Evolutionary conservation across 2,797 vertebrate genomes (phyloP).

Genomic region (Setipinna tenuifilis): DNA sequence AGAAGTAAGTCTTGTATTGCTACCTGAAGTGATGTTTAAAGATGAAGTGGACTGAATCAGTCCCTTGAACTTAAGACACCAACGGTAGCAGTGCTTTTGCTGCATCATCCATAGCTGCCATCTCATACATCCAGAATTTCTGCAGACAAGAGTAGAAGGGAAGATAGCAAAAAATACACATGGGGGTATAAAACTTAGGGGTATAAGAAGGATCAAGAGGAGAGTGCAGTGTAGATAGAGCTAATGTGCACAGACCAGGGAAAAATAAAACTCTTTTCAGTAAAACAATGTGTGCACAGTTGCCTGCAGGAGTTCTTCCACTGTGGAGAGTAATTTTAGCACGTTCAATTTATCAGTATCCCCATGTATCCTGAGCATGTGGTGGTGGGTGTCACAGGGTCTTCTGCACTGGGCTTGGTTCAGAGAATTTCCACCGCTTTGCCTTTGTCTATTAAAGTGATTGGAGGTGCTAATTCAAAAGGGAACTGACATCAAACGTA

Average conservation of each 20-base stretch:
- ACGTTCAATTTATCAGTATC: neutral
- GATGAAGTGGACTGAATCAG: neutral
- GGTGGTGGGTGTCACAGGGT: slow-evolving; percentile 38
- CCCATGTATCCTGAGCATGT: neutral
- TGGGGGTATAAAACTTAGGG: neutral
- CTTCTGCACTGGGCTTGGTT: slow-evolving; percentile 58
- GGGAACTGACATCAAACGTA: slow-evolving; percentile 76
- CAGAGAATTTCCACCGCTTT: slow-evolving; percentile 69
- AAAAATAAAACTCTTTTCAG: slow-evolving; percentile 1
- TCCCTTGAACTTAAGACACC: neutral
- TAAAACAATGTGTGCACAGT: neutral
- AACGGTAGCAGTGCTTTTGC: neutral
- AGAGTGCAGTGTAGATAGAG: neutral
- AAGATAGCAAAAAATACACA: neutral
- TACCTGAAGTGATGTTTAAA: neutral
- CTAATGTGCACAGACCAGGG: neutral
- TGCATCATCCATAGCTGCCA: neutral
- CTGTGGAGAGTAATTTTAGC: neutral
- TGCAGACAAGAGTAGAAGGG: neutral
- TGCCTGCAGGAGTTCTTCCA: neutral
- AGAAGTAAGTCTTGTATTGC: neutral
- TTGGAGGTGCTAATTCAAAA: slow-evolving; percentile 63
- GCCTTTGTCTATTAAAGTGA: slow-evolving; percentile 78
- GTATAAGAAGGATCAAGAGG: neutral
- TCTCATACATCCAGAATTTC: neutral